Base-by-base conservation (phyloP, 1,140 invertebrate species). In the Probaryconus sp. region DNA sequence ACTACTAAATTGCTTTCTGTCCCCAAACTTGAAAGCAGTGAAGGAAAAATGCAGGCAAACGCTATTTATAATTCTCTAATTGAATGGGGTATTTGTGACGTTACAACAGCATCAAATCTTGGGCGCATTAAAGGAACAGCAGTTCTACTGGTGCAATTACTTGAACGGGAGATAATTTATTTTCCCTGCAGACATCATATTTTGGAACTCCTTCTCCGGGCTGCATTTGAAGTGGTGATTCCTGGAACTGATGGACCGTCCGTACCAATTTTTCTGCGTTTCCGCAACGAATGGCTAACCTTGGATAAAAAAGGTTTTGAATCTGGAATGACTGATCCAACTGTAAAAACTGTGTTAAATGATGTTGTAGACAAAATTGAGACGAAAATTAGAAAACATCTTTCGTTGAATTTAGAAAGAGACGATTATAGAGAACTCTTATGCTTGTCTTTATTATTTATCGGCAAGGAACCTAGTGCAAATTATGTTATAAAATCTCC, bases 161-260 rank as follows among this genome's bases (percentile, higher is more conserved):
- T 51, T n/a, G 30, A 51, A 51, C 17, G 7, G 10, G 47, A 51
- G 31, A 7, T 51, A 1, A 33, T 33, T 9, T 51, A 35, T 2
- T 35, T 51, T 31, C 30, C 47, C 14, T 51, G 47, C 17, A 9
- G 47, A n/a, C 47, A 51, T n/a, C 47, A 51, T 18, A 51, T 51
- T 51, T 55, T 38, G 6, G 50, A 55, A 26, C 11, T 55, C 20
- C 21, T 55, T 40, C 33, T 55, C n/a, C 18, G 35, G 10, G 30
- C 35, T 38, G 18, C 31, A 17, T 20, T 10, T 55, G 33, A 38
- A 37, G 31, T 21, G 21, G 2, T 55, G 10, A 35, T 11, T 51
- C 33, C 30, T 10, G 4, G 3, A 21, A 38, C 50, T 17, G 35
- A 17, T 20, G 42, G 42, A 11, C 50, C 50, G 7, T 37, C 33